Base-by-base conservation (phyloP, 2,888 invertebrate species). In the Bellardia bayeri region DNA sequence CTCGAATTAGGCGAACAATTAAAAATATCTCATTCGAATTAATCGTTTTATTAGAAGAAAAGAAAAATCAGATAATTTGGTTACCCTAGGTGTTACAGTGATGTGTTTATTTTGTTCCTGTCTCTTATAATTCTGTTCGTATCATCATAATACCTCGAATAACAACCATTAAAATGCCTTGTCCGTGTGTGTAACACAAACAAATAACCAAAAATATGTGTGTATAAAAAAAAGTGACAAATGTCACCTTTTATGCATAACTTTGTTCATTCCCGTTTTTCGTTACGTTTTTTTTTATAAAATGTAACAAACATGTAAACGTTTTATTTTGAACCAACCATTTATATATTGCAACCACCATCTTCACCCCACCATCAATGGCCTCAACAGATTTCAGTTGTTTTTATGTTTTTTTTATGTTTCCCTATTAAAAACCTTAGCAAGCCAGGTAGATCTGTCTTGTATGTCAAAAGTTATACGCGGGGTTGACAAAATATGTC, bases 401-500 rank as follows among this genome's bases (percentile, higher is more conserved):
- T 69, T 49, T 61, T 37, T 69, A 11, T 37, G 37, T 69, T 49
- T 61, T 37, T 69, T 14, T 37, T 4, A 37, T 42, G 49, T 45
- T 45, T 11, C 13, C 13, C 45, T 45, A 11, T 45, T 45, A 37
- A 37, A 37, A 37, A 42, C 76, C 1, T n/a, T 72, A 13, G 16
- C 75, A 13, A 49, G 42, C 61, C 69, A 84, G 86, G 82, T 69
- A 81, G 63, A 68, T 58, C 37, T 64, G 78, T 78, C 63, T 66
- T 16, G 72, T 78, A 64, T 85, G 87, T 82, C 87, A 87, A 85
- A 87, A 63, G 85, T 82, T 87, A 69, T 58, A 87, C 69, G 81
- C 84, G 64, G 82, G 74, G 87, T 85, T 87, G 87, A 87, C 85
- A 85, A 82, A 87, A 85, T 85, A 74, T 85, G 84, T 85, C 87